Evolutionary conservation across 2,888 invertebrate species (phyloP).

Genomic region (Volucella bombylans): DNA sequence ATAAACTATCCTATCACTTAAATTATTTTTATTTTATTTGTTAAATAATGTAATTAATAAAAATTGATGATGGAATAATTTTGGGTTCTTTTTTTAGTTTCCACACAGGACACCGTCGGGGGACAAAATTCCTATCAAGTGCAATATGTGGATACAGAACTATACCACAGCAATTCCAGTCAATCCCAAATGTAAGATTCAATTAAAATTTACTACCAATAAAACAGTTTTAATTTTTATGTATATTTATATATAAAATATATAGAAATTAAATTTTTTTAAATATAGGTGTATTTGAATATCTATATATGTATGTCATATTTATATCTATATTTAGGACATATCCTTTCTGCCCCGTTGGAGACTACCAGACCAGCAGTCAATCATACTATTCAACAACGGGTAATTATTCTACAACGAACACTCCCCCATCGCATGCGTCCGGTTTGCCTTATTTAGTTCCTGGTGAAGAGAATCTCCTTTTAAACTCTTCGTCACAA

Average conservation of each 20-base stretch:
- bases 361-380: conserved; percentile 83
- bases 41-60: no score
- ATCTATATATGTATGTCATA: background rate
- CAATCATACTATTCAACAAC: conserved; percentile 86
- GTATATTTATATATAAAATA: background rate
- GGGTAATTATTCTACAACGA: conserved; percentile 84
- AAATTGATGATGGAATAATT: background rate
- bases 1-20: no score
- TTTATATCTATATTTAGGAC: conserved; percentile 83
- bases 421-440: conserved; percentile 82
- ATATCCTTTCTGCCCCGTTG: conserved; percentile 90
- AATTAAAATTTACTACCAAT: background rate
- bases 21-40: no score
- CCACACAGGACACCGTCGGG: conserved; percentile 80
- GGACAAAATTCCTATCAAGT: conserved; percentile 85
- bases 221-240: background rate
- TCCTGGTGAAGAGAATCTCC: conserved; percentile 86
- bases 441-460: conserved; percentile 85
- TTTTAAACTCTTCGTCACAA: conserved; percentile 84
- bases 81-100: conserved; percentile 77
- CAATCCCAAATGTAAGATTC: conserved; percentile 85
- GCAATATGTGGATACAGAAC: conserved; percentile 89
- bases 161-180: conserved; percentile 85
- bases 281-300: background rate
- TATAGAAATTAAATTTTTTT: background rate